Conservation (phyloP, 2,888 invertebrate genomes). For the Napeogenes inachia region DNA sequence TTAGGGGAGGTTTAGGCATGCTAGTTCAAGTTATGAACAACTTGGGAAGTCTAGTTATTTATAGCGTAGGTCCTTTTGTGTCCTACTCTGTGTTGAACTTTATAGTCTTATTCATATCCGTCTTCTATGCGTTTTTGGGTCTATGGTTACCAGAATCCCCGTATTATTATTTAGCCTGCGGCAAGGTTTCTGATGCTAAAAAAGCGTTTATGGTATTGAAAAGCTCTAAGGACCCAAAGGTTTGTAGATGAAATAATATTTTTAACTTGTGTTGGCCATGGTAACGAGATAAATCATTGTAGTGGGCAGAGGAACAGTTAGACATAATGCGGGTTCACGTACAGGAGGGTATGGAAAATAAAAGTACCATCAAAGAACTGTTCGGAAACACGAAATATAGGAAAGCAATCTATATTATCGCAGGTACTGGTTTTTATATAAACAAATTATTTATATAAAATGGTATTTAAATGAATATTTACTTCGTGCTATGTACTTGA, state of each 20-base stretch:
- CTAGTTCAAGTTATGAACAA: conserved; percentile 71
- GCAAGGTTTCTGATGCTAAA: conserved; percentile 64
- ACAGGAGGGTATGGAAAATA: conserved; percentile 72
- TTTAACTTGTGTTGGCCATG: neutral
- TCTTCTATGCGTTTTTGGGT: conserved; percentile 67
- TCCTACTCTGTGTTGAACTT: conserved; percentile 64
- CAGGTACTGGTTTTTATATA: conserved; percentile 46
- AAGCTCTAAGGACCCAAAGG: conserved; percentile 63
- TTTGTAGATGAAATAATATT: conserved; percentile 30
- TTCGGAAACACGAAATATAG: conserved; percentile 72
- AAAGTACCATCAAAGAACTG: conserved; percentile 69
- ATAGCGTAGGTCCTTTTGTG: conserved; percentile 69
- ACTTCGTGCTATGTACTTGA: too few species aligned
- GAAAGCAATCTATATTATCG: conserved; percentile 64
- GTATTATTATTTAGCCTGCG: conserved; percentile 77
- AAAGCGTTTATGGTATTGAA: conserved; percentile 63
- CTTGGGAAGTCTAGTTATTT: conserved; percentile 62
- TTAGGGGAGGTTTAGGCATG: conserved; percentile 69
- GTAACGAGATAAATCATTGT: conserved; percentile 32
- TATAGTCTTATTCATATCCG: conserved; percentile 64
- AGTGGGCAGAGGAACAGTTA: conserved; percentile 63
- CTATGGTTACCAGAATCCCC: conserved; percentile 80
- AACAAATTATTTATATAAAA: too few species aligned
- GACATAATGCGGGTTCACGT: conserved; percentile 61
- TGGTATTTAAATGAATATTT: too few species aligned